A percentile compares a stretch with the other conserved stretches of the same genome.
phyloP scores from a whole-genome alignment of 2,888 invertebrate genomes.

The Pocota personata region DNA sequence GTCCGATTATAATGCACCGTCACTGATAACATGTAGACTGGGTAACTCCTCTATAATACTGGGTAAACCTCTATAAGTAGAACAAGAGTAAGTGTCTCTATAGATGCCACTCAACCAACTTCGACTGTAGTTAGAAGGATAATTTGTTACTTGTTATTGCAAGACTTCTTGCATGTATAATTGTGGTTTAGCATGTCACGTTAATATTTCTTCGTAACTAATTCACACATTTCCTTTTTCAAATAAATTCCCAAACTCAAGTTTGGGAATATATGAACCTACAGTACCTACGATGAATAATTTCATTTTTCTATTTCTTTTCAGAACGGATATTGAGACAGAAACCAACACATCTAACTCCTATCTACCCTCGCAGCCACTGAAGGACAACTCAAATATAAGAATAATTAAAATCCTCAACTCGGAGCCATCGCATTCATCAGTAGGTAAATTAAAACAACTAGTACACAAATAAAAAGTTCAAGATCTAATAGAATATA shows the following conservation, averaged over 20 bases:
- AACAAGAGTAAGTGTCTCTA: too few species aligned
- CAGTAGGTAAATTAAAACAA: slow-evolving; percentile 82
- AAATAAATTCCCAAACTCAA: neutral
- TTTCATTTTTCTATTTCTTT: slow-evolving; percentile 1
- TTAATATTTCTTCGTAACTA: too few species aligned
- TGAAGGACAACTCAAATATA: slow-evolving; percentile 82
- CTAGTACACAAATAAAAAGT: neutral
- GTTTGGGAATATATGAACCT: neutral
- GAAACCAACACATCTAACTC: slow-evolving; percentile 78
- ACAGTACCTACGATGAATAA: neutral
- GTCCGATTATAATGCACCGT: too few species aligned
- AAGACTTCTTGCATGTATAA: too few species aligned
- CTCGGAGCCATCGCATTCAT: slow-evolving; percentile 79
- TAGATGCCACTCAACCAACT: too few species aligned
- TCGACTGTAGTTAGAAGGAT: too few species aligned
- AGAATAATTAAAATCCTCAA: slow-evolving; percentile 77
- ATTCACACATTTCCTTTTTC: too few species aligned
- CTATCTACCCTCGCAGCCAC: slow-evolving; percentile 79
- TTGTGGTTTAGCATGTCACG: too few species aligned
- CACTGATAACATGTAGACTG: too few species aligned
- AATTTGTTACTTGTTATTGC: too few species aligned
- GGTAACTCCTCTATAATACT: too few species aligned
- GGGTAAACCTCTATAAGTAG: too few species aligned
- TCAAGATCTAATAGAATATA: neutral
- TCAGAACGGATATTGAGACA: slow-evolving; percentile 80